These are phyloP conservation scores for Mimachlamys varia DNA, from an alignment of 2,888 invertebrate species.

Conservation along the genomic window DNA sequence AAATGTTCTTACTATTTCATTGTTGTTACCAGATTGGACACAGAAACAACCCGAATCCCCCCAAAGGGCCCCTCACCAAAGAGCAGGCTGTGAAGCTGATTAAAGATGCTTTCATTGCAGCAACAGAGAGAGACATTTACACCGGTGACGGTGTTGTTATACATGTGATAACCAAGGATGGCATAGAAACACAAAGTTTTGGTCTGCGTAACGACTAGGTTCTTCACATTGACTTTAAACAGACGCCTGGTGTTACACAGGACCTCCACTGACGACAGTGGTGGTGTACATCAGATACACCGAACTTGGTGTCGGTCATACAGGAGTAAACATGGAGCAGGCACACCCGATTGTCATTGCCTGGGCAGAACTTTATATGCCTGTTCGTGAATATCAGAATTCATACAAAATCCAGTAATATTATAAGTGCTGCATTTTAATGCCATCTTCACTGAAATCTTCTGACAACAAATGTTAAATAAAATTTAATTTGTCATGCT, in stretches of 20 bases:
- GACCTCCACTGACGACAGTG: not conserved
- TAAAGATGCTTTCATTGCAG: slow-evolving; percentile 98
- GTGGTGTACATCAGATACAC: no score
- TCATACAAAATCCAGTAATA: not conserved
- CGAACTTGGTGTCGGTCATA: not conserved
- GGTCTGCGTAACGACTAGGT: slow-evolving; percentile 92
- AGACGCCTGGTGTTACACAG: not conserved
- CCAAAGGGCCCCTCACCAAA: slow-evolving; percentile 85
- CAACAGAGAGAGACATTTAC: slow-evolving; percentile 98
- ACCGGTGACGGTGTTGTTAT: slow-evolving; percentile 96
- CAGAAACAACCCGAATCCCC: slow-evolving; percentile 91
- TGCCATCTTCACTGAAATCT: not conserved
- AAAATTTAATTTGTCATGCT: not conserved
- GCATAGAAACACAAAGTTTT: slow-evolving; percentile 87
- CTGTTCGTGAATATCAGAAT: no score
- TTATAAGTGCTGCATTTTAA: not conserved
- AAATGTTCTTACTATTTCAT: not conserved
- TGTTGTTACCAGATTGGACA: slow-evolving; percentile 87
- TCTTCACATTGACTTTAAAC: not conserved
- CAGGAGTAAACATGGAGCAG: not conserved
- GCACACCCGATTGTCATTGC: not conserved
- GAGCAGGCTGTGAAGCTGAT: slow-evolving; percentile 93
- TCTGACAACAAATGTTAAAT: not conserved
- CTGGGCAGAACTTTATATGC: not conserved
- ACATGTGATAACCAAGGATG: slow-evolving; percentile 93